These are phyloP conservation scores for Phyllotreta cruciferae DNA, from an alignment of 2,888 invertebrate species.

Conservation along the genomic window DNA sequence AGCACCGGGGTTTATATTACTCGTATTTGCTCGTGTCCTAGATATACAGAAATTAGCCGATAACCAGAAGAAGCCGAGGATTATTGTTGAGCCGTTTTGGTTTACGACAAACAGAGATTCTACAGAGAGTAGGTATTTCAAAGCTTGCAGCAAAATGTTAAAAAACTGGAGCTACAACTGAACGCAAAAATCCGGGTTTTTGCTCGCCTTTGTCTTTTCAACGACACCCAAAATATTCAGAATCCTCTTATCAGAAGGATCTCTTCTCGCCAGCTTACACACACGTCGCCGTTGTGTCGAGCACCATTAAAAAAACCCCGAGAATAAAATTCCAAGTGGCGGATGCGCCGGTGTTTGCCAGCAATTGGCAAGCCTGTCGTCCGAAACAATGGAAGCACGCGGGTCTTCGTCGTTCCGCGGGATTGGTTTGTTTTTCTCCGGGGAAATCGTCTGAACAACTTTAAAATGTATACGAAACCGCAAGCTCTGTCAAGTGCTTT, in stretches of 20 bases:
- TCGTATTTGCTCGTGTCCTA: too few species aligned
- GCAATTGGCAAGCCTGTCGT: conserved; percentile 34
- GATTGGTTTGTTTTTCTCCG: conserved; percentile 30
- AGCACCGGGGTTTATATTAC: neutral
- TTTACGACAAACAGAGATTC: too few species aligned
- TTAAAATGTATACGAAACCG: conserved; percentile 23
- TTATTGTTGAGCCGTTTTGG: too few species aligned
- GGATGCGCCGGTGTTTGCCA: conserved; percentile 28
- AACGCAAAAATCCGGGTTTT: neutral
- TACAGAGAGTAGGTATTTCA: too few species aligned
- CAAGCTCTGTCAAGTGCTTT: conserved; percentile 27
- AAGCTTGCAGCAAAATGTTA: too few species aligned
- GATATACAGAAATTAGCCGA: too few species aligned
- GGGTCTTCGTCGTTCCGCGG: conserved; percentile 33
- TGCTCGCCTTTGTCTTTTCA: neutral
- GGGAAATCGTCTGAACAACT: conserved; percentile 33
- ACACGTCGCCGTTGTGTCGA: conserved; percentile 21
- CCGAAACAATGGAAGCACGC: conserved; percentile 34
- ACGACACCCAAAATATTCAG: neutral
- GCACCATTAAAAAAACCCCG: conserved; percentile 15
- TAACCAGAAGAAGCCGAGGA: too few species aligned
- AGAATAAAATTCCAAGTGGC: conserved; percentile 21
- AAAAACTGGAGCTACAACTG: neutral
- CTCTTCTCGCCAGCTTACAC: conserved; percentile 10
- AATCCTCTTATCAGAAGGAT: neutral